Evolutionary conservation across 2,113 vertebrate genomes (phyloP).

Genomic region (Neogale vison): DNA sequence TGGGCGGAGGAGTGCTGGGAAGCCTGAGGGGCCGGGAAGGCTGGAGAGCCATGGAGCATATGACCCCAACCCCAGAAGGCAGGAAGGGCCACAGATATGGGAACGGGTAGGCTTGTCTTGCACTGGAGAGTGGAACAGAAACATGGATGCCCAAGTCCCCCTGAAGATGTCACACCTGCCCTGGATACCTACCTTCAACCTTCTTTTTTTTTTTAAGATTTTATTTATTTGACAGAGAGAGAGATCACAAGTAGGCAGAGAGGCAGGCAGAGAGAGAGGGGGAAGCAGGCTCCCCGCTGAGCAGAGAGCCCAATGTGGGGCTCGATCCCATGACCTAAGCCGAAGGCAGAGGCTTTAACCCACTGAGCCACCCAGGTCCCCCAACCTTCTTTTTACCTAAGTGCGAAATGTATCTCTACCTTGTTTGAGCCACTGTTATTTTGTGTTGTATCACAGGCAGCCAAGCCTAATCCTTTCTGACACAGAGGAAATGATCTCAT

Average conservation of each 20-base stretch:
- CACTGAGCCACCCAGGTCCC: too few species aligned
- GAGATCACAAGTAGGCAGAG: too few species aligned
- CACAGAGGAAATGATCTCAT: background rate
- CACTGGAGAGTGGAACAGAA: background rate
- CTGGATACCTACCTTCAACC: background rate
- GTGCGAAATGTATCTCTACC: background rate
- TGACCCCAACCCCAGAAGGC: background rate
- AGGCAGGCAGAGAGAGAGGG: too few species aligned
- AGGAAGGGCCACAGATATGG: background rate
- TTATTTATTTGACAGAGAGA: too few species aligned
- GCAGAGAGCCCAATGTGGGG: too few species aligned
- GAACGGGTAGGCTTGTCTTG: background rate
- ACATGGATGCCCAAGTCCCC: background rate
- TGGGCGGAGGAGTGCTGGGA: too few species aligned
- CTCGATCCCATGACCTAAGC: too few species aligned
- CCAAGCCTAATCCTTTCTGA: background rate
- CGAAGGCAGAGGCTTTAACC: too few species aligned
- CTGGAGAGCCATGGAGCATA: accelerated
- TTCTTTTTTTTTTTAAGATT: background rate
- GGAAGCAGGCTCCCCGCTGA: too few species aligned
- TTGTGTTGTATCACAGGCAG: background rate
- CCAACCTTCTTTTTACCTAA: background rate
- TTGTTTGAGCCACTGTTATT: background rate
- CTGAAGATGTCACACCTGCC: background rate
- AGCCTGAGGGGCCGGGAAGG: accelerated